These are phyloP conservation scores for Platycercus adscitus DNA, from an alignment of 2,113 vertebrate species.

Conservation along the genomic window DNA sequence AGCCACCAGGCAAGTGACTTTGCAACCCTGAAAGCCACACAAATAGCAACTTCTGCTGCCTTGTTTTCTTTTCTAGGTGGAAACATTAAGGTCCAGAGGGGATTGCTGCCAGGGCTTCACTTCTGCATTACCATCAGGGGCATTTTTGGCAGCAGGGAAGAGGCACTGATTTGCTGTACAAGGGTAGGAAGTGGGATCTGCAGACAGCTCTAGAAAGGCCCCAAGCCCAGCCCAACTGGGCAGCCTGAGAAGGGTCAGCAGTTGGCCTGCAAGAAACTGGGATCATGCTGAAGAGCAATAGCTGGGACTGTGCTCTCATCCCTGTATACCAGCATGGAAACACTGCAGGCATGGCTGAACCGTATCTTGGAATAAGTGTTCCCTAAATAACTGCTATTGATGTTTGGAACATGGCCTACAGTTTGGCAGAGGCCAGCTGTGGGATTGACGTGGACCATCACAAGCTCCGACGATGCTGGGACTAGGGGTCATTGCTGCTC, in stretches of 20 bases:
- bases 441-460: neutral
- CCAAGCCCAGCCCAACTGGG: neutral
- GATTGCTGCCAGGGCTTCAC: neutral
- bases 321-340: neutral
- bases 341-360: neutral
- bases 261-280: neutral
- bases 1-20: neutral
- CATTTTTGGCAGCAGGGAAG: neutral
- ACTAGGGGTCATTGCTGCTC: neutral
- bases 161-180: fast-evolving
- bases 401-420: neutral
- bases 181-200: neutral
- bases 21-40: neutral
- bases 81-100: neutral
- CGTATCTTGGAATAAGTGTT: neutral
- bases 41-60: neutral
- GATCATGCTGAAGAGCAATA: neutral
- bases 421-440: neutral
- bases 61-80: neutral
- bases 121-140: fast-evolving
- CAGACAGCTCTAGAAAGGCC: neutral
- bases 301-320: neutral
- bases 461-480: neutral
- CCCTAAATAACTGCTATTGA: neutral
- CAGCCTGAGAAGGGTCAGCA: neutral